Base-by-base conservation (phyloP, 1,140 invertebrate species). In the Theocolax elegans region DNA sequence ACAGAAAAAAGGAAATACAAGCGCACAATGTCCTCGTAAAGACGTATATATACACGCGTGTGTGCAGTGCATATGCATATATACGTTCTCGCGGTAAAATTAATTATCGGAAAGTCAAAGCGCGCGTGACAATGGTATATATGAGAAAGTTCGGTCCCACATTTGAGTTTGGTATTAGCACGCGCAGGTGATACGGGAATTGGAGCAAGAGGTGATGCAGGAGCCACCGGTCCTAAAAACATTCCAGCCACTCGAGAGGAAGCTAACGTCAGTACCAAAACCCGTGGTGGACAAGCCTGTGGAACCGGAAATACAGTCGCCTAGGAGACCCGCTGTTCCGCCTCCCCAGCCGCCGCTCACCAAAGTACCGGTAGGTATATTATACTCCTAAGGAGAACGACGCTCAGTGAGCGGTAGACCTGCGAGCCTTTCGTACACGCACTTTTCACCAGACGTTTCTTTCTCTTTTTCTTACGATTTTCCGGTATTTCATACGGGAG, bases 261-360 rank as follows among this genome's bases (percentile, higher is more conserved):
- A 84, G 69, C 72, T 82, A 19, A 79, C 81, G 71, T 73, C 83
- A 62, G 79, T 82, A 58, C 75, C 83, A 17, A 83, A 85, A 74
- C 75, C 68, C 38, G 49, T 70, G 23, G 75, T 81, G 25, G 83
- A 86, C 56, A 85, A 85, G 65, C 80, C 82, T 7, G 77, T 86
- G 6, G 85, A 85, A 60, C 77, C 81, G 66, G 85, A 87, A 75
- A 81, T 85, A 60, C 83, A 86, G 54, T 82, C 81, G 27, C 85
- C 86, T 0, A 83, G 86, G 71, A 76, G 87, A 67, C 87, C 87
- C 31, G 83, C 80, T n/a, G 87, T 88, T 4, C 88, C 87, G n/a
- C 87, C 87, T 8, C 88, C 87, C 4, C 87, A 88, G 67, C 88
- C 87, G 10, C 87, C 88, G 7, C 76, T 85, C 48, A 48, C 76